phyloP scores from a whole-genome alignment of 2,797 vertebrate species.

The Hylomyscus alleni region DNA sequence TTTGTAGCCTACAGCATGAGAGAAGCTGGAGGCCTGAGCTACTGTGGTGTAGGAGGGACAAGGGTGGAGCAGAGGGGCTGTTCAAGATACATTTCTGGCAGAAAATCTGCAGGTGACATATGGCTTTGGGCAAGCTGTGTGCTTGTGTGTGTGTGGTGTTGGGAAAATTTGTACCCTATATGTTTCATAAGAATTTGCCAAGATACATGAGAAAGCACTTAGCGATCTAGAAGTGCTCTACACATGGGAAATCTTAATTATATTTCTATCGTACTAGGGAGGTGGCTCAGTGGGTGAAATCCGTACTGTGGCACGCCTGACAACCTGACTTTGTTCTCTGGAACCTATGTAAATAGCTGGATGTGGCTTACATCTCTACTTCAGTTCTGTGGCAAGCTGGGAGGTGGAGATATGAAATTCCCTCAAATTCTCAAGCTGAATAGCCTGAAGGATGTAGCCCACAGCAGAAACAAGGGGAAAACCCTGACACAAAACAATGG shows the following conservation, averaged over 20 bases:
- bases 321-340: neutral
- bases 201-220: neutral
- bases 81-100: conserved; percentile 16
- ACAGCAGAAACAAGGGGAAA: neutral
- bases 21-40: neutral
- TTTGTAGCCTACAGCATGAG: neutral
- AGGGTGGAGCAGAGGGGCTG: neutral
- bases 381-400: neutral
- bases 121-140: neutral
- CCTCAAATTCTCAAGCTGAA: neutral
- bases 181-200: neutral
- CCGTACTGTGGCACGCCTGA: neutral
- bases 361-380: neutral
- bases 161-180: conserved; percentile 4
- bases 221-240: conserved; percentile 2
- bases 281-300: neutral
- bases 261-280: neutral
- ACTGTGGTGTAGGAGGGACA: neutral
- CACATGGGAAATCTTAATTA: neutral
- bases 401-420: neutral
- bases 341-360: neutral
- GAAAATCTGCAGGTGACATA: conserved; percentile 9
- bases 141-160: neutral
- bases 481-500: neutral
- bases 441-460: neutral